phyloP scores from a whole-genome alignment of 2,797 vertebrate species.

The Microctenopoma lineatum region DNA sequence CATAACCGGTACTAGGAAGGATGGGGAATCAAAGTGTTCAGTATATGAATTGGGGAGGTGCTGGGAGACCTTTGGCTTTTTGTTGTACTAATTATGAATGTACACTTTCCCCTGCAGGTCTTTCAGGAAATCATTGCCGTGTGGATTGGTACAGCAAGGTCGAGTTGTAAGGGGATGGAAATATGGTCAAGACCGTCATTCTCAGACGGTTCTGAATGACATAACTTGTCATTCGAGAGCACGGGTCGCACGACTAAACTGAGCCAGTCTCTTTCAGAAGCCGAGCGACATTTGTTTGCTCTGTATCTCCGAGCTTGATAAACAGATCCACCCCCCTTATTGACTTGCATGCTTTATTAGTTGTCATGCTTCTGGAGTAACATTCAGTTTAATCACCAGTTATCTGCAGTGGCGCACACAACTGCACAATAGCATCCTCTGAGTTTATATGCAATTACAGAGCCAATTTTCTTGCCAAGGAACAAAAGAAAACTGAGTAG shows the following conservation, averaged over 20 bases:
- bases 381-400: constrained; percentile 69
- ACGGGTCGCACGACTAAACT: constrained; percentile 42
- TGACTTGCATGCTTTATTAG: constrained; percentile 78
- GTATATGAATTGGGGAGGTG: background rate
- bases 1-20: too few relatives aligned
- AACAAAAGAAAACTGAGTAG: constrained; percentile 73
- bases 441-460: constrained; percentile 76
- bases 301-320: constrained; percentile 53
- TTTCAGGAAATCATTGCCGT: background rate
- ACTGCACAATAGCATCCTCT: constrained; percentile 61
- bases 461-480: constrained; percentile 66
- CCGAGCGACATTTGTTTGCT: constrained; percentile 41
- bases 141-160: constrained; percentile 23
- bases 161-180: constrained; percentile 1
- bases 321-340: constrained; percentile 58
- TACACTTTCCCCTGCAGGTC: background rate
- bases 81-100: constrained; percentile 1
- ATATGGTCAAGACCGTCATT: background rate
- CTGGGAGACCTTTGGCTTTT: background rate
- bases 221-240: constrained; percentile 26
- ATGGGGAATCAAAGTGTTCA: too few relatives aligned
- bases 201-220: constrained; percentile 15
- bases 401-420: constrained; percentile 70
- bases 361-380: constrained; percentile 65
- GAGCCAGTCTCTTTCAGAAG: constrained; percentile 22